Conservation (phyloP, 2,113 vertebrate species). For the Oreochromis niloticus region DNA sequence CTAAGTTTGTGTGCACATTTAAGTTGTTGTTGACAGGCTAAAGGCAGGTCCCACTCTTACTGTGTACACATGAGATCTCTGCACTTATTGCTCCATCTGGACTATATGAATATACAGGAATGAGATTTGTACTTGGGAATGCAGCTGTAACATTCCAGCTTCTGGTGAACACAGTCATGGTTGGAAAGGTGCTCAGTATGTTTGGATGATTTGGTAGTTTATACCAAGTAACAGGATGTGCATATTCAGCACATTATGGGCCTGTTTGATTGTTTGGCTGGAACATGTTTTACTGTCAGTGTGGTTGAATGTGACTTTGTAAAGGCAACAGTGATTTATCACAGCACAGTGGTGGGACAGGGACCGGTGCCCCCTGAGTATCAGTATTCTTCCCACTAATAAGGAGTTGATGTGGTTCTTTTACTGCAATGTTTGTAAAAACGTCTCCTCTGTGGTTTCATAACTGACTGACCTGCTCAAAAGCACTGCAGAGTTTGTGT, state of each 20-base stretch:
- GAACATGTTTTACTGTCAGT: background rate
- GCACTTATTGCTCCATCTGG: background rate
- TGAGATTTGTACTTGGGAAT: background rate
- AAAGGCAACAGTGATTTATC: background rate
- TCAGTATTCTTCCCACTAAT: background rate
- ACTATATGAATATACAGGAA: background rate
- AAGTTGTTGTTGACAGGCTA: background rate
- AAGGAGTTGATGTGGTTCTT: fast-evolving
- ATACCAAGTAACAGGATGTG: background rate
- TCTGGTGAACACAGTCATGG: background rate
- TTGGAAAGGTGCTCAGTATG: background rate
- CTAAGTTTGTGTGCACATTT: background rate
- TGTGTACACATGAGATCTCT: background rate
- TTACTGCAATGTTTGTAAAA: background rate
- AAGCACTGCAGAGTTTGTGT: background rate
- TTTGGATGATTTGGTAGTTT: background rate
- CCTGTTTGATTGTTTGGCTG: background rate
- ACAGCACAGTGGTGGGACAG: background rate
- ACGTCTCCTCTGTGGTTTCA: background rate
- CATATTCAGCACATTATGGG: background rate
- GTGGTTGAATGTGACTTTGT: background rate
- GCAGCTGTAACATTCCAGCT: background rate
- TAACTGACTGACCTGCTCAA: background rate
- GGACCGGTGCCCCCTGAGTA: background rate
- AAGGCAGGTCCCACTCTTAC: background rate